phyloP scores from a whole-genome alignment of 1,140 invertebrate genomes.

The Macrotrachela quadricornifera region DNA sequence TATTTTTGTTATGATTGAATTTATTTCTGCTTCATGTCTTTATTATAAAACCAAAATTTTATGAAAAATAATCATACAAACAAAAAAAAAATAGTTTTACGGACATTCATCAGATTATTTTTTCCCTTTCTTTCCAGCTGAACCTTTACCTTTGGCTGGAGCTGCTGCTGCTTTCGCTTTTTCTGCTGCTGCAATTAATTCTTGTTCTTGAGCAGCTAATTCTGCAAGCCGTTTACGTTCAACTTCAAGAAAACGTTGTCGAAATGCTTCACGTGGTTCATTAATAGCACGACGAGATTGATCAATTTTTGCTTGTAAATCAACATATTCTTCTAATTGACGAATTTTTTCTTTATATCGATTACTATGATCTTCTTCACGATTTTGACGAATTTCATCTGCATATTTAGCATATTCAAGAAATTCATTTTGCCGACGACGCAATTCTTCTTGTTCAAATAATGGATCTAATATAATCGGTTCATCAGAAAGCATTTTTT shows the following conservation, averaged over 20 bases:
- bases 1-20: too few relatives aligned
- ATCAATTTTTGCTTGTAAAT: conserved; percentile 16
- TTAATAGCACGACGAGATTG: conserved; percentile 18
- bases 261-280: conserved; percentile 22
- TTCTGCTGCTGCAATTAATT: too few relatives aligned
- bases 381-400: conserved; percentile 2
- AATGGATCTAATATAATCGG: not conserved
- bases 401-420: not conserved
- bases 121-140: too few relatives aligned
- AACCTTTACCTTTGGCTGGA: too few relatives aligned
- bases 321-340: conserved; percentile 6
- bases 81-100: too few relatives aligned
- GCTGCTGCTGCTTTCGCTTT: too few relatives aligned
- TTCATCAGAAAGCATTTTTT: too few relatives aligned
- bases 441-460: conserved; percentile 5
- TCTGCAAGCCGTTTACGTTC: conserved; percentile 21
- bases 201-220: conserved; percentile 16
- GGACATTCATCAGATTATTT: too few relatives aligned
- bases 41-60: too few relatives aligned
- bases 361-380: conserved; percentile 3
- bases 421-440: not conserved
- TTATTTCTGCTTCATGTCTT: too few relatives aligned
- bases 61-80: too few relatives aligned
- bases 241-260: conserved; percentile 24
- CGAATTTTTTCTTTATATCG: conserved; percentile 3